Conservation (phyloP, 2,888 invertebrate species). For the Pherbina coryleti region DNA sequence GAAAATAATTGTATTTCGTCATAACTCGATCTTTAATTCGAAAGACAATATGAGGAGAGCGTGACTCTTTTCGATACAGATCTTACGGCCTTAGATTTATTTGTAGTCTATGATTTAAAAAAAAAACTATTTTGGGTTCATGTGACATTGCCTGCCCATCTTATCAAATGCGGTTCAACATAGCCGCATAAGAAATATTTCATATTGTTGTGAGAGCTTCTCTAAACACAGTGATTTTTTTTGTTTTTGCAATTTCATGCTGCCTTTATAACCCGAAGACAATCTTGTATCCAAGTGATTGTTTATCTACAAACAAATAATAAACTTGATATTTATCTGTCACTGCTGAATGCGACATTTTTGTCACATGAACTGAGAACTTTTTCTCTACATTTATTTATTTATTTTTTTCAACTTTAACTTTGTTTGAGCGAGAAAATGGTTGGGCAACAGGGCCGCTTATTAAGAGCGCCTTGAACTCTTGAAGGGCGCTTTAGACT, state of each 20-base stretch:
- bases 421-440: too few relatives aligned
- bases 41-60: too few relatives aligned
- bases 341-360: conserved; percentile 63
- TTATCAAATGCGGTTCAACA: not conserved
- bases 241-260: conserved; percentile 25
- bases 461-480: too few relatives aligned
- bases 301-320: conserved; percentile 38
- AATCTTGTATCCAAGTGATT: not conserved
- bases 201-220: not conserved
- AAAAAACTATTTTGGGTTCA: not conserved
- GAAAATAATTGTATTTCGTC: too few relatives aligned
- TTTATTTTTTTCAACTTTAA: not conserved
- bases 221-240: not conserved
- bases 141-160: not conserved
- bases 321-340: conserved; percentile 38
- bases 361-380: conserved; percentile 59
- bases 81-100: too few relatives aligned
- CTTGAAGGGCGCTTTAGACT: too few relatives aligned
- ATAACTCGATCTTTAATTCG: too few relatives aligned
- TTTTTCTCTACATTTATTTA: not conserved
- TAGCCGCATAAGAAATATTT: not conserved
- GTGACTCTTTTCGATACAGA: too few relatives aligned
- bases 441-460: too few relatives aligned
- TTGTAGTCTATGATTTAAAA: too few relatives aligned
- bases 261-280: not conserved